phyloP scores from a whole-genome alignment of 2,888 invertebrate genomes.

The Thymelicus acteon region DNA sequence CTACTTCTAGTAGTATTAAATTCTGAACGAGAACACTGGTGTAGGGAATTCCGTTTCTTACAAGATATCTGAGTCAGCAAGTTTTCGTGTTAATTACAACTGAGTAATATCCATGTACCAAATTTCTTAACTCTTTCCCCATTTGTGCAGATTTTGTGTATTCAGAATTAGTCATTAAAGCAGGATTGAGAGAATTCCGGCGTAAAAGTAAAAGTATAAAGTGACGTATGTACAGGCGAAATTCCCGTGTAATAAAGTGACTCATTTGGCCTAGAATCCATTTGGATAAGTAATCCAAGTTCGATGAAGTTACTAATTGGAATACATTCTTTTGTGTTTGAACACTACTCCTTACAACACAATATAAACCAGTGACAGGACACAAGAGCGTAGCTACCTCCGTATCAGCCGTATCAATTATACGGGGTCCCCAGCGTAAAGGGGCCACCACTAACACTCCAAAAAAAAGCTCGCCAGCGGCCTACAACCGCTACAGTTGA shows the following conservation, averaged over 20 bases:
- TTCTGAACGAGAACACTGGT: no score
- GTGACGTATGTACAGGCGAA: not conserved
- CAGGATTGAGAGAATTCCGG: not conserved
- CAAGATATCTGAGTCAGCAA: not conserved
- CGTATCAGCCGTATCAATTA: no score
- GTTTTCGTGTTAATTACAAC: not conserved
- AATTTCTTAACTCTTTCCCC: not conserved
- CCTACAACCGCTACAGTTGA: no score
- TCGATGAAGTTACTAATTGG: not conserved
- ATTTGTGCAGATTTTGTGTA: not conserved
- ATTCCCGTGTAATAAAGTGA: not conserved
- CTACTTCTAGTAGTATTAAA: no score
- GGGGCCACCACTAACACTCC: no score
- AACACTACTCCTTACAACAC: not conserved
- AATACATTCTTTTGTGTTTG: not conserved
- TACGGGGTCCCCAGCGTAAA: no score
- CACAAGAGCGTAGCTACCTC: no score
- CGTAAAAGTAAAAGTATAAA: constrained; percentile 6
- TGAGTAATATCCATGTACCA: not conserved
- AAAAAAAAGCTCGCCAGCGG: no score
- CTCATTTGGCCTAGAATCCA: constrained; percentile 1
- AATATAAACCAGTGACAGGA: no score
- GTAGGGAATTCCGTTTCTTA: not conserved
- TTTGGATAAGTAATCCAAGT: not conserved
- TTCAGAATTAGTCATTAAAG: constrained; percentile 7